Percentiles rank a stretch among this genome's conserved stretches.
Conservation (phyloP, 2,797 vertebrate genomes). For the Sebastes baramenuke region DNA sequence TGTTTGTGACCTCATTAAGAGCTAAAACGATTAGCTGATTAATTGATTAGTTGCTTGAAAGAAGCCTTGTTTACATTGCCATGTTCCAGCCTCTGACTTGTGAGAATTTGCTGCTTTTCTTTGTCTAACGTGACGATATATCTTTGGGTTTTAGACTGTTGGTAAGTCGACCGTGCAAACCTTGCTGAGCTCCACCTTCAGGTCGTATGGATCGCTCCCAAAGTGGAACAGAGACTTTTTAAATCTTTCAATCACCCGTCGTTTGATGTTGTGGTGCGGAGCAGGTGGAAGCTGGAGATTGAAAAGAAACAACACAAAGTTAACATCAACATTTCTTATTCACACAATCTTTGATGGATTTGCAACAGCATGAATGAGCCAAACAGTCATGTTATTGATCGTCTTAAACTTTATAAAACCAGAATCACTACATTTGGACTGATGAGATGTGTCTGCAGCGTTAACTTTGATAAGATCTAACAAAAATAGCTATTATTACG, state of each 20-base stretch:
- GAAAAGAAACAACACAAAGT: background rate
- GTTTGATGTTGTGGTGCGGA: constrained; percentile 83
- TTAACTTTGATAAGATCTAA: background rate
- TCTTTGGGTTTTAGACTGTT: background rate
- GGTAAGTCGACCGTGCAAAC: constrained; percentile 55
- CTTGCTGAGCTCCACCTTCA: constrained; percentile 92
- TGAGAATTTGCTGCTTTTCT: background rate
- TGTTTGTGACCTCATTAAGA: background rate
- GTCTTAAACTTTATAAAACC: background rate
- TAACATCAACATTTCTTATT: background rate
- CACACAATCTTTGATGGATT: background rate
- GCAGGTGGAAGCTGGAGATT: constrained; percentile 87
- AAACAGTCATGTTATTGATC: background rate
- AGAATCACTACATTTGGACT: background rate
- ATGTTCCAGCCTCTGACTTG: background rate
- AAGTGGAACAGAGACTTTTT: constrained; percentile 92
- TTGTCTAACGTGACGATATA: background rate
- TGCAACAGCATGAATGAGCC: background rate
- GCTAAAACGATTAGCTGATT: background rate
- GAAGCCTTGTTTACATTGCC: background rate
- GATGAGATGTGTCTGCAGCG: background rate
- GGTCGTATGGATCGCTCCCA: constrained; percentile 85
- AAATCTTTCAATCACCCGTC: constrained; percentile 86
- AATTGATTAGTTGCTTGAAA: background rate
- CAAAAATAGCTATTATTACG: background rate